Evolutionary conservation across 2,113 vertebrate genomes (phyloP).

Genomic region (Oreochromis aureus): DNA sequence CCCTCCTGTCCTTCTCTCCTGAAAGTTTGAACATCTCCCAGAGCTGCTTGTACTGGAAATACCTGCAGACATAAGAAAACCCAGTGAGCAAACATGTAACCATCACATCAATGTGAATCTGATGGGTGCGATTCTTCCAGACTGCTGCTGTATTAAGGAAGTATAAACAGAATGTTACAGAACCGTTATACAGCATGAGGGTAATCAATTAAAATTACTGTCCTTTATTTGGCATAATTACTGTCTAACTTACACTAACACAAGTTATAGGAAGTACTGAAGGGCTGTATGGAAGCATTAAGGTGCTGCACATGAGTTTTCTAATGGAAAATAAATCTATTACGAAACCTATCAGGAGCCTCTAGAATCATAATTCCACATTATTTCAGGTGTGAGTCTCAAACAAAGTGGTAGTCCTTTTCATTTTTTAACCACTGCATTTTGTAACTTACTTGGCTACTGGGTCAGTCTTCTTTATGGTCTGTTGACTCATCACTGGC

Average conservation of each 20-base stretch:
- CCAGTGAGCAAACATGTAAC: background rate
- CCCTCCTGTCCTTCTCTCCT: slow-evolving; percentile 67
- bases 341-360: background rate
- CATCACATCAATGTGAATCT: background rate
- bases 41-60: slow-evolving; percentile 75
- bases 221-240: background rate
- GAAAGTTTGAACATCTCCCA: slow-evolving; percentile 73
- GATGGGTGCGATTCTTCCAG: background rate
- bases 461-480: slow-evolving; percentile 72
- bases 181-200: background rate
- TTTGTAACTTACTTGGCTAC: slow-evolving; percentile 67
- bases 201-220: background rate
- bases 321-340: background rate
- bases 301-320: background rate
- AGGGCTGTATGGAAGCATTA: background rate
- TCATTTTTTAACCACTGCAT: background rate
- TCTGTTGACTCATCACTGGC: slow-evolving; percentile 61
- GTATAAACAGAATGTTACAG: background rate
- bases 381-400: background rate
- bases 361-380: background rate
- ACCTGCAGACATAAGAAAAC: slow-evolving; percentile 45
- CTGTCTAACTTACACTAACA: background rate
- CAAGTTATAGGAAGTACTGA: background rate
- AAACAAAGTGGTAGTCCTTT: background rate
- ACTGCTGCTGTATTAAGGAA: background rate